Base-by-base conservation (phyloP, 2,797 vertebrate species). In the Muscicapa striata region DNA sequence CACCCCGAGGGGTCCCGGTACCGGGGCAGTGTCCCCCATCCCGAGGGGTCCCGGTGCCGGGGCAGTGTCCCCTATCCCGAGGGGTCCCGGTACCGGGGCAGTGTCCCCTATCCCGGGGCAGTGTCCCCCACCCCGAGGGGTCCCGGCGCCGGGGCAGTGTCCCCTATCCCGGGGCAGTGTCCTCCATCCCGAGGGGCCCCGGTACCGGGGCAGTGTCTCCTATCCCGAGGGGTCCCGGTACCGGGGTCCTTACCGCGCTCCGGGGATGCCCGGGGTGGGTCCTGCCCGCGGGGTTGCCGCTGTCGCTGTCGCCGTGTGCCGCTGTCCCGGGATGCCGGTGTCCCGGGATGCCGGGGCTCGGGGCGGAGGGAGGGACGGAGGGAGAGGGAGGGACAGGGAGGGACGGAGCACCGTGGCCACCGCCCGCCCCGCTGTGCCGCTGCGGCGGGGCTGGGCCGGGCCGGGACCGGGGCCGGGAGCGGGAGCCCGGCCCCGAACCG, bases 401-500 rank as follows among this genome's bases (percentile, higher is more conserved):
- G 68, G 81, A 74, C 63, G 72, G 63, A 74, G 63, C 84, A 23
- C 75, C 78, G 70, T 6, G 59, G 85, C 69, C 52, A 15, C 77
- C 86, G 73, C 86, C 86, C 55, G 77, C 77, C 62, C 86, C 86
- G 69, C 70, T 62, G 55, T 68, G 86, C 69, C 52, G 76, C 85
- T 40, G 67, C 84, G 52, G 52, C 75, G 77, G 85, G 67, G 84
- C 76, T 80, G 85, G 84, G 84, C 67, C 84, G 84, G 84, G 66
- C 84, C 84, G 84, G 79, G n/a, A 38, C 83, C 83, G 79, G 72
- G 82, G 51, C 27, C 27, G 51, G 51, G 19, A 61, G 38, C 61
- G 52, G 67, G 81, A 87, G 76, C 67, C 75, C 76, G 29, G 68
- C 84, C 84, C 85, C 85, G 68, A 87, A 74, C 76, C 85, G 76